Percentiles rank a stretch among this genome's conserved stretches.
phyloP scores from a whole-genome alignment of 2,113 vertebrate species.

The Phylloscopus whistleri region DNA sequence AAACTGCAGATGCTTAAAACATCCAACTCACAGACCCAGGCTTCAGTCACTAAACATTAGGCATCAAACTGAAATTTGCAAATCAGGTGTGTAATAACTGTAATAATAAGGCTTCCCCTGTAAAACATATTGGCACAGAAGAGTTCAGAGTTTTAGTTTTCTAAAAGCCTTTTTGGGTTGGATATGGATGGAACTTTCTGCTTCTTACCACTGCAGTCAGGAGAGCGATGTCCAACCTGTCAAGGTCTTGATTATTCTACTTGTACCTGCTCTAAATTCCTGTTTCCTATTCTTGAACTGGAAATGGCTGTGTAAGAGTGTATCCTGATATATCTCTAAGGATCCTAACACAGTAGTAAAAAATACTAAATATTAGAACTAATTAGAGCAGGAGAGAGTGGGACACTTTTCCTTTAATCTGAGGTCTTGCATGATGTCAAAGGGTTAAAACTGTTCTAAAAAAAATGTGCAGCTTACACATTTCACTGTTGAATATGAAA shows the following conservation, averaged over 20 bases:
- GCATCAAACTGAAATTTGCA: not conserved
- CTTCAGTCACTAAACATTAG: not conserved
- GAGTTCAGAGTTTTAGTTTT: not conserved
- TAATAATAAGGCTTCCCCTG: not conserved
- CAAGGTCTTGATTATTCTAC: not conserved
- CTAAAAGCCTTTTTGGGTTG: not conserved
- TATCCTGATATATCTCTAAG: not conserved
- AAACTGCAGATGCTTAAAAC: not conserved
- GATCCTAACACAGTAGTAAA: not conserved
- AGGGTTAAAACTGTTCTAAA: not conserved
- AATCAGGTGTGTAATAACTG: not conserved
- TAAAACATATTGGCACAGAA: not conserved
- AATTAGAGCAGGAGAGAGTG: not conserved
- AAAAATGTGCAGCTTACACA: not conserved
- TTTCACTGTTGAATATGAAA: not conserved
- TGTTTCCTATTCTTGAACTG: not conserved
- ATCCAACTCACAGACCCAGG: not conserved
- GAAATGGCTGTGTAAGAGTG: not conserved
- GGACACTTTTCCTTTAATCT: not conserved
- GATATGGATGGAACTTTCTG: not conserved
- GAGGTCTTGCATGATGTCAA: not conserved
- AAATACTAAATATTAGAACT: not conserved
- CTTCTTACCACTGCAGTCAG: not conserved
- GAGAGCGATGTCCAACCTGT: not conserved
- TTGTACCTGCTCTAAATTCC: not conserved